Evolutionary conservation across 2,888 invertebrate genomes (phyloP).

Genomic region (Magallana nippona): DNA sequence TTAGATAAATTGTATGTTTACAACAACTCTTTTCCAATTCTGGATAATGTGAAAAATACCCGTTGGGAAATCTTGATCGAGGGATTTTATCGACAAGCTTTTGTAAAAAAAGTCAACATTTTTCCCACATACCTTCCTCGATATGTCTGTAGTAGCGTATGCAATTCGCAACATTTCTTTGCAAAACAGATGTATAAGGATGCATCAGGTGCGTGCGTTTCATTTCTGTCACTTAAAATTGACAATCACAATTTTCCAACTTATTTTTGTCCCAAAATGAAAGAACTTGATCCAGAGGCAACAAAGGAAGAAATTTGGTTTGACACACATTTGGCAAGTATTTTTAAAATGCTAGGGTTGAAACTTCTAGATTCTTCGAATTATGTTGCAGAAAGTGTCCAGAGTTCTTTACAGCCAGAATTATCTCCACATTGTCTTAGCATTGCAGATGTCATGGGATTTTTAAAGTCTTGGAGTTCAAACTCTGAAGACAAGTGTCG

Average conservation of each 20-base stretch:
- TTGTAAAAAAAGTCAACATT: neutral
- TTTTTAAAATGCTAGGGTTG: slow-evolving; percentile 41
- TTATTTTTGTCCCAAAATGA: neutral
- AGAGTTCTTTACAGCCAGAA: neutral
- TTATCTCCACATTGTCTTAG: neutral
- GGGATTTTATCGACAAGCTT: slow-evolving; percentile 12
- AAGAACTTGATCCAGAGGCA: no score
- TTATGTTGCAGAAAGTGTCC: slow-evolving; percentile 20
- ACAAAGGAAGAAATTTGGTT: neutral
- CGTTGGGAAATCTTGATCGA: neutral
- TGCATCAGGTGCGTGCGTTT: neutral
- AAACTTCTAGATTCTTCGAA: slow-evolving; percentile 40
- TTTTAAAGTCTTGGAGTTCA: slow-evolving; percentile 31
- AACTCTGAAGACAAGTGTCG: slow-evolving; percentile 33
- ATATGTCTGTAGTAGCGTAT: neutral
- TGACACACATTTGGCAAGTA: neutral
- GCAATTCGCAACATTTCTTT: neutral
- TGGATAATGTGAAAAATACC: neutral
- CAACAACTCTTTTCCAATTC: slow-evolving; percentile 31
- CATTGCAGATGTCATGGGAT: slow-evolving; percentile 28
- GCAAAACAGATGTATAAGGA: neutral
- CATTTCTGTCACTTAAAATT: neutral
- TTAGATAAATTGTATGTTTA: neutral
- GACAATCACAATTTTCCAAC: neutral
- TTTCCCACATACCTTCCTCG: slow-evolving; percentile 7